A percentile compares a stretch with the other conserved stretches of the same genome.
These are phyloP conservation scores for Procambarus virginalis DNA, from an alignment of 1,140 invertebrate species.

Conservation along the genomic window DNA sequence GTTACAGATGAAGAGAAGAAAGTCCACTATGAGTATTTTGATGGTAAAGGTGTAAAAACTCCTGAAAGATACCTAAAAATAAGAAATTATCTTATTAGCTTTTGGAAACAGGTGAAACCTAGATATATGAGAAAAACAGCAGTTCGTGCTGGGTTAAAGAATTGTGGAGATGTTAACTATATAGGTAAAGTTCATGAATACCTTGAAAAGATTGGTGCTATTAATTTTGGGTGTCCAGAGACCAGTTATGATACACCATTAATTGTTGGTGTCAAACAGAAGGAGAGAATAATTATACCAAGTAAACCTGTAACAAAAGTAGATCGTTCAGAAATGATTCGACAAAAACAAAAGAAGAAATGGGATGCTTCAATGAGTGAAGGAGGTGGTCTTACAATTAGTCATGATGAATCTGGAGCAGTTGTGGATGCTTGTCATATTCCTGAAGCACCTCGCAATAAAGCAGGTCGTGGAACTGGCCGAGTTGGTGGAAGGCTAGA, in stretches of 20 bases:
- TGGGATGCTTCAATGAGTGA: conserved; percentile 52
- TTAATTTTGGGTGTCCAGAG: conserved; percentile 81
- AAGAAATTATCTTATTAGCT: conserved; percentile 79
- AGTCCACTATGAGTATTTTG: conserved; percentile 79
- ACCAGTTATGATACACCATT: conserved; percentile 68
- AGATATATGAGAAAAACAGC: conserved; percentile 79
- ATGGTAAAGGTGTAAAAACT: conserved; percentile 78
- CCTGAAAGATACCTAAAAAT: conserved; percentile 79
- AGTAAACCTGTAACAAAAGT: conserved; percentile 56
- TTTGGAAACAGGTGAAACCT: conserved; percentile 78
- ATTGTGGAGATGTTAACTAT: conserved; percentile 81
- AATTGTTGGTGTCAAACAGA: conserved; percentile 40
- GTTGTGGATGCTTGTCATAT: conserved; percentile 75
- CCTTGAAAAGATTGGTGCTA: conserved; percentile 80
- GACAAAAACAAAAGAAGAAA: conserved; percentile 70
- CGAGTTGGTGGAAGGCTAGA: conserved; percentile 69
- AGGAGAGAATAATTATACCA: conserved; percentile 44
- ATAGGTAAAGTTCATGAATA: conserved; percentile 80
- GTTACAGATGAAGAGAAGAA: conserved; percentile 78
- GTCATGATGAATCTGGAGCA: conserved; percentile 78
- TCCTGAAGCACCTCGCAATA: conserved; percentile 72
- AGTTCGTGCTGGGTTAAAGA: conserved; percentile 78
- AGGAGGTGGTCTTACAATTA: conserved; percentile 80
- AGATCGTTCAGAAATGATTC: conserved; percentile 65
- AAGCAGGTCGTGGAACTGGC: conserved; percentile 34